Evolutionary conservation across 2,113 vertebrate species (phyloP), one percentile per base, ranked within the genome.

Genomic region (Dendropsophus ebraccatus): DNA sequence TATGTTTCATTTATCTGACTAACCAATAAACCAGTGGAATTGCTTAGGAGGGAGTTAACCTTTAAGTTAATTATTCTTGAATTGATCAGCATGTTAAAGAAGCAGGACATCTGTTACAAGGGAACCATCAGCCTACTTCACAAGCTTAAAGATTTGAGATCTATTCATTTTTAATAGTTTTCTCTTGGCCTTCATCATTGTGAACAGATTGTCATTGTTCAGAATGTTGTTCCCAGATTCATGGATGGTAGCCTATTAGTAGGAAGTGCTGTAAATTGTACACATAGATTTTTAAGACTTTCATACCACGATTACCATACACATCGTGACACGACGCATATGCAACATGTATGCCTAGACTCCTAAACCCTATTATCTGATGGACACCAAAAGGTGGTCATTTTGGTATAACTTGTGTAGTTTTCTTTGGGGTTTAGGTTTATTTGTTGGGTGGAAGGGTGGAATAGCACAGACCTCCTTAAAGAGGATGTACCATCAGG

Each of bases 161-260:
- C 25, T 49, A 82, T 32, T 69, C 45, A 23, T 50, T 69, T 49
- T 32, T 32, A 70, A 50, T 67, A 21, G 21, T 67, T 81, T 65
- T 67, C 16, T 81, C 79, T 81, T 81, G 79, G 60, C 79, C 41
- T 67, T 67, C 45, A 81, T 37, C 41, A 50, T 69, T 65, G 58
- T 65, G 58, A 81, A 65, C 79, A 81, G 79, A 81, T 81, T 60
- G 58, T 47, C 58, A 50, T 47, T 25, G 50, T 47, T 70, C 37
- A 21, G 25, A 50, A 52, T 50, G 32, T 19, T 32, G 45, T 21
- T 69, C 28, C 25, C 41, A 30, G 14, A 62, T 69, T 30, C n/a
- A 49, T 37, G 58, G n/a, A 45, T 82, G 41, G 60, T 82, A 81
- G 32, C 56, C 56, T 81, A 54, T 32, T 77, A 79, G 30, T 58